A percentile compares a stretch with the other conserved stretches of the same genome.
These are phyloP conservation scores for Sphenopsis melanotis DNA, from an alignment of 2,797 vertebrate species.

Conservation along the genomic window DNA sequence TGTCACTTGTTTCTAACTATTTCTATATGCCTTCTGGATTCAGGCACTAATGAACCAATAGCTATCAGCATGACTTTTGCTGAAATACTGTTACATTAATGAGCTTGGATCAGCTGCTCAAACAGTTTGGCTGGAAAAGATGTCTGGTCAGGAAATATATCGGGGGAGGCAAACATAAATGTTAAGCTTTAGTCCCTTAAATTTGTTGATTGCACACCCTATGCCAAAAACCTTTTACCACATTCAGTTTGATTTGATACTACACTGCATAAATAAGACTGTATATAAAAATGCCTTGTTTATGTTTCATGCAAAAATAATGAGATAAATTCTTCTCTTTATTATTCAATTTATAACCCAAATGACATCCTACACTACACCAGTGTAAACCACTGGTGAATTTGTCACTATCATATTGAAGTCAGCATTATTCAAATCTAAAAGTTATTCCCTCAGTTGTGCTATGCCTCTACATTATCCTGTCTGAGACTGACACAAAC, in stretches of 20 bases:
- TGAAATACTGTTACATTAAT: constrained; percentile 52
- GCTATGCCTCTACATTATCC: constrained; percentile 23
- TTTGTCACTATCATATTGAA: constrained; percentile 28
- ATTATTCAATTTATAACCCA: not conserved
- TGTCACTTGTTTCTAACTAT: not conserved
- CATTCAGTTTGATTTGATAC: constrained; percentile 43
- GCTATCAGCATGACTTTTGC: constrained; percentile 32
- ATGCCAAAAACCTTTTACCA: not conserved
- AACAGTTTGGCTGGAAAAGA: constrained; percentile 34
- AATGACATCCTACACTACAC: not conserved
- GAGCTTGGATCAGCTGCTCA: constrained; percentile 36
- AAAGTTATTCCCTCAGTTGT: not conserved
- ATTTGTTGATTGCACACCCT: constrained; percentile 55
- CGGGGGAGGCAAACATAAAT: not conserved
- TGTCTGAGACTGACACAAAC: constrained; percentile 30
- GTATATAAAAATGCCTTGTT: constrained; percentile 20
- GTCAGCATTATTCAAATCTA: constrained; percentile 38
- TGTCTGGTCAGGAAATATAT: constrained; percentile 1
- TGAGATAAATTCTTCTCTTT: not conserved
- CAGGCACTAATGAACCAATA: constrained; percentile 42
- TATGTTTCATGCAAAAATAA: constrained; percentile 3
- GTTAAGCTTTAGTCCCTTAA: constrained; percentile 35
- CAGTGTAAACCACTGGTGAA: constrained; percentile 13
- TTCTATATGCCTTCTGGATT: constrained; percentile 18
- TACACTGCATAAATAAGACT: constrained; percentile 28